A percentile compares a stretch with the other conserved stretches of the same genome.
Evolutionary conservation across 2,888 invertebrate species (phyloP).

Genomic region (Dynastes maya): DNA sequence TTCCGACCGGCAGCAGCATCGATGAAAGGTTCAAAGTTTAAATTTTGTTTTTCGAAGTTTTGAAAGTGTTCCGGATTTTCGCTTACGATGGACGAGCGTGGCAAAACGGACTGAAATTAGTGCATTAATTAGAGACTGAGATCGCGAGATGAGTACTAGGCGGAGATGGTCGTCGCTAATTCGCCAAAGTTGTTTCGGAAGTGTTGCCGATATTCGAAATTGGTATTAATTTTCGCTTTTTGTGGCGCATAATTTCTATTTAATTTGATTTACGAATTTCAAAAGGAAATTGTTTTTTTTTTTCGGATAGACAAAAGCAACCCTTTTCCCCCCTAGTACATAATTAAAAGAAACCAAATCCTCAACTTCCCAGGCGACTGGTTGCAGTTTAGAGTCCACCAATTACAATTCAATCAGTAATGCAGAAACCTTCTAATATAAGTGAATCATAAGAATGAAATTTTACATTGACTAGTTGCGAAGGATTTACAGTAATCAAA

Average conservation of each 20-base stretch:
- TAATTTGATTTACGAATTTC: neutral
- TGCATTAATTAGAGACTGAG: conserved; percentile 39
- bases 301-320: too few species aligned
- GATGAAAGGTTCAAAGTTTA: conserved; percentile 31
- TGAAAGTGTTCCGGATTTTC: conserved; percentile 35
- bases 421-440: too few species aligned
- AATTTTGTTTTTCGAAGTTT: conserved; percentile 42
- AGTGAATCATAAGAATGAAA: too few species aligned
- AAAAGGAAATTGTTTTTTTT: too few species aligned
- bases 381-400: too few species aligned
- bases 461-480: too few species aligned
- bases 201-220: conserved; percentile 10
- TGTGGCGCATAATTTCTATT: neutral
- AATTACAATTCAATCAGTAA: too few species aligned
- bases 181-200: conserved; percentile 15
- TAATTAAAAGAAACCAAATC: too few species aligned
- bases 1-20: neutral
- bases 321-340: too few species aligned
- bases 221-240: neutral
- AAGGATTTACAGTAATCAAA: too few species aligned
- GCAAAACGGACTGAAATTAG: conserved; percentile 40
- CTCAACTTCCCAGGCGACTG: too few species aligned
- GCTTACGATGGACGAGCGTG: conserved; percentile 14
- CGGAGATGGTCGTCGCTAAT: conserved; percentile 1
- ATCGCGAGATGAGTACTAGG: conserved; percentile 1